These are phyloP conservation scores for Amiota communis DNA, from an alignment of 2,888 invertebrate genomes.

Conservation along the genomic window DNA sequence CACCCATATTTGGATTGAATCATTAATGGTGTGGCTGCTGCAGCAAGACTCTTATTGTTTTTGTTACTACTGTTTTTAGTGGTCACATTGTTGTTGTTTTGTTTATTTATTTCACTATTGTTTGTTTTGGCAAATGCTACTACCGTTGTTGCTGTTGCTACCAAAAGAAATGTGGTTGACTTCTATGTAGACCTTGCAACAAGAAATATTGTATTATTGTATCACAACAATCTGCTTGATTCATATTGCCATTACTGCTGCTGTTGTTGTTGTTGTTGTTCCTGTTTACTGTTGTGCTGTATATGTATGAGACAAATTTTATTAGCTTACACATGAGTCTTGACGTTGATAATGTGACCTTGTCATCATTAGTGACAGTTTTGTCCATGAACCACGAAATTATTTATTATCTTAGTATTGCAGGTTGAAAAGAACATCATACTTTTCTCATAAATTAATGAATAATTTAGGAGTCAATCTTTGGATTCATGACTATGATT, in stretches of 20 bases:
- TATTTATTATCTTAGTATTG: too few species aligned
- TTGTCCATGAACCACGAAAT: too few species aligned
- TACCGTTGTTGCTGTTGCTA: constrained; percentile 51
- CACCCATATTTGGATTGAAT: constrained; percentile 67
- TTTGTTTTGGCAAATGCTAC: constrained; percentile 35
- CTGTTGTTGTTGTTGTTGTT: constrained; percentile 3
- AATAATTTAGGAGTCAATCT: too few species aligned
- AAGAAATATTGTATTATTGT: too few species aligned
- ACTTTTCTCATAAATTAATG: too few species aligned
- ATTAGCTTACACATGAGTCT: constrained; percentile 62
- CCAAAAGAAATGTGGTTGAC: background rate
- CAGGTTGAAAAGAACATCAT: too few species aligned
- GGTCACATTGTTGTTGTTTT: background rate
- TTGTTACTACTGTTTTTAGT: background rate
- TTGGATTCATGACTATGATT: too few species aligned
- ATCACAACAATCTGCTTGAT: too few species aligned
- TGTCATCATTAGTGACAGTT: constrained; percentile 47
- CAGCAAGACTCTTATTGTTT: background rate
- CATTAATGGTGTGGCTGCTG: constrained; percentile 51
- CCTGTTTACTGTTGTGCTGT: constrained; percentile 24
- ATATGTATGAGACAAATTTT: constrained; percentile 56
- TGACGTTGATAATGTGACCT: constrained; percentile 66
- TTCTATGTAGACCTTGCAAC: too few species aligned
- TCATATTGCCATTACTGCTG: background rate
- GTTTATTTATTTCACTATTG: constrained; percentile 27